Conservation (phyloP, 1,140 invertebrate species). For the Drosophila serrata region DNA sequence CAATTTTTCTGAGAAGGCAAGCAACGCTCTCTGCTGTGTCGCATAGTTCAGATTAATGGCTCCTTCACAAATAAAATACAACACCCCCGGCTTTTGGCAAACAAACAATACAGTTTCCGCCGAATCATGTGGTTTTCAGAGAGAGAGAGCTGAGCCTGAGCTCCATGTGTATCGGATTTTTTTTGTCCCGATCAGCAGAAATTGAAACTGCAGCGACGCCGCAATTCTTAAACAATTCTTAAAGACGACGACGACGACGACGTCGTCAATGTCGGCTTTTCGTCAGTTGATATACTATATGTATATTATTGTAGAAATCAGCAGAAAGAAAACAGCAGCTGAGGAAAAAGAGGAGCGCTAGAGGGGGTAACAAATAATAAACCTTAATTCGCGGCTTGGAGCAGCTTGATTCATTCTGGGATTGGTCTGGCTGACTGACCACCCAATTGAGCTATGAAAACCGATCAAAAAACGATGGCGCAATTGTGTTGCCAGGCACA, state of each 20-base stretch:
- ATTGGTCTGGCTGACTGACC: conserved; percentile 8
- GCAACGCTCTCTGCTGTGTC: conserved; percentile 20
- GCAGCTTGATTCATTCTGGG: conserved; percentile 78
- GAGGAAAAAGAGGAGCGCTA: not conserved
- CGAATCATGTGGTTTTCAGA: conserved; percentile 54
- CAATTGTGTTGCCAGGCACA: conserved; percentile 70
- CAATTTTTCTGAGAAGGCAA: conserved; percentile 57
- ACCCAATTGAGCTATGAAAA: conserved; percentile 78
- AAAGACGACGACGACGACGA: conserved; percentile 44
- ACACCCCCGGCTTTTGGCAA: conserved; percentile 46
- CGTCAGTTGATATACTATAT: conserved; percentile 40
- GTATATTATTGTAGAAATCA: conserved; percentile 76
- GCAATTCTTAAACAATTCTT: conserved; percentile 77
- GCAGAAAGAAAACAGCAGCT: conserved; percentile 56
- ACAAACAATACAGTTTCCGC: conserved; percentile 63
- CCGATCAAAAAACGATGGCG: conserved; percentile 73
- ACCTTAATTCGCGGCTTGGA: conserved; percentile 79
- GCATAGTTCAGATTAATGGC: conserved; percentile 42
- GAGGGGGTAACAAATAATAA: conserved; percentile 82
- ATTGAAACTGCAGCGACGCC: conserved; percentile 78
- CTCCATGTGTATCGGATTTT: conserved; percentile 28
- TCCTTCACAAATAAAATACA: not conserved
- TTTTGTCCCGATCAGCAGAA: conserved; percentile 74
- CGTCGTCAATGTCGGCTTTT: conserved; percentile 52
- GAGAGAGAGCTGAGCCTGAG: not conserved